Conservation (phyloP, 2,113 vertebrate species). For the Mastomys coucha region DNA sequence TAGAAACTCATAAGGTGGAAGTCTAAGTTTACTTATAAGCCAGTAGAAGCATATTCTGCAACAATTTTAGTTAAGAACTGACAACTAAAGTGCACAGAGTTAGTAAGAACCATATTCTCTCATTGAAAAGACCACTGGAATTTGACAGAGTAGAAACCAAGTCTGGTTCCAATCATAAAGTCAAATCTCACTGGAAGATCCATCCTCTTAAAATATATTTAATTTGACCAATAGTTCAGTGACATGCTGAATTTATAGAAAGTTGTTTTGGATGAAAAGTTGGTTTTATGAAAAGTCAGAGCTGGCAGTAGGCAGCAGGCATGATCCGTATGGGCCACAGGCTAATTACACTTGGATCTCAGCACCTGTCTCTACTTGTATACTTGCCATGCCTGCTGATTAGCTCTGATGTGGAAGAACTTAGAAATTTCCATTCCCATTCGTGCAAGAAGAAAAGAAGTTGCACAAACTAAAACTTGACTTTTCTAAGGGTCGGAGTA, state of each 20-base stretch:
- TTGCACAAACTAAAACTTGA: conserved; percentile 1
- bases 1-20: conserved; percentile 36
- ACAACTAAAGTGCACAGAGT: conserved; percentile 21
- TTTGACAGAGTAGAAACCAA: conserved; percentile 36
- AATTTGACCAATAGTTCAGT: neutral
- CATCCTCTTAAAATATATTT: conserved; percentile 8
- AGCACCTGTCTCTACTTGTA: neutral
- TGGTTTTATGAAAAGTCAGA: conserved; percentile 5
- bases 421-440: neutral
- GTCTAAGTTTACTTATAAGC: neutral
- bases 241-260: neutral
- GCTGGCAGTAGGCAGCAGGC: neutral
- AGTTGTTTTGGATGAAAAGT: conserved; percentile 9
- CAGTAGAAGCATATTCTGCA: conserved; percentile 54
- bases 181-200: conserved; percentile 9
- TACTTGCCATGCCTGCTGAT: neutral
- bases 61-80: conserved; percentile 20
- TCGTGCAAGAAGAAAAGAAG: conserved; percentile 1
- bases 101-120: neutral
- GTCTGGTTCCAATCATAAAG: conserved; percentile 22
- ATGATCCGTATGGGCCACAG: neutral
- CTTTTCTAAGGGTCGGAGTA: neutral
- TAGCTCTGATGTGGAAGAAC: neutral
- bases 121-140: neutral
- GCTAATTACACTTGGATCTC: neutral